phyloP scores from a whole-genome alignment of 2,113 vertebrate species.

The Megaleporinus macrocephalus region DNA sequence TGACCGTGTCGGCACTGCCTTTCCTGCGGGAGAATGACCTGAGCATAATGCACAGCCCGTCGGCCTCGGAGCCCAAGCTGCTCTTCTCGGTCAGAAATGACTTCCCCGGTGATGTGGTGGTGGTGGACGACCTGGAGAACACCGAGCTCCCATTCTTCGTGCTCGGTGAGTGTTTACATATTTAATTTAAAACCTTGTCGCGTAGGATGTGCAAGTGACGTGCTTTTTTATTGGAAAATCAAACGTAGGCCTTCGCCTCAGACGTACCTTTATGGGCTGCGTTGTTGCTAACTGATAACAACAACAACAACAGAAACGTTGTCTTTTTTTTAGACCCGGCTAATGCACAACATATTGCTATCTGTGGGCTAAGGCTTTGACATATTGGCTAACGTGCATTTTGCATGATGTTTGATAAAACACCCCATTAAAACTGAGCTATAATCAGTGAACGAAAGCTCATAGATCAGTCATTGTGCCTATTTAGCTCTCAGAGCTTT shows the following conservation, averaged over 20 bases:
- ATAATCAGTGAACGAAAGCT: too few species aligned
- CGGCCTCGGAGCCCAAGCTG: constrained; percentile 98
- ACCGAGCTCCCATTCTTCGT: constrained; percentile 98
- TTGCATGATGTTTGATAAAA: too few species aligned
- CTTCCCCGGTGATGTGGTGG: constrained; percentile 95
- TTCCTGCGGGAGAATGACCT: constrained; percentile 97
- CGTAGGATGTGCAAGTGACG: neutral
- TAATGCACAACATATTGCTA: neutral
- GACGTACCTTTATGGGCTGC: neutral
- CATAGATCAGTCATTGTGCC: too few species aligned
- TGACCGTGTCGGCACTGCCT: constrained; percentile 96
- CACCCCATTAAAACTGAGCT: too few species aligned
- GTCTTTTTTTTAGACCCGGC: neutral
- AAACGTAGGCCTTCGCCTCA: constrained; percentile 25
- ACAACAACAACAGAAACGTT: neutral
- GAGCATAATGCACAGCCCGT: constrained; percentile 98
- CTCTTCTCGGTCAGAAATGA: constrained; percentile 98
- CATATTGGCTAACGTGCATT: too few species aligned
- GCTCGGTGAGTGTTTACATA: constrained; percentile 79
- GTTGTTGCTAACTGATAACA: constrained; percentile 21
- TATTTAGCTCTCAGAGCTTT: too few species aligned
- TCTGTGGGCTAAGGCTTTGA: neutral
- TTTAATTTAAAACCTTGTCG: too few species aligned
- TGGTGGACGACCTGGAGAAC: constrained; percentile 98
- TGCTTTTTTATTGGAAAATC: neutral